Evolutionary conservation across 2,113 vertebrate species (phyloP).

Genomic region (Calyptomena viridis): DNA sequence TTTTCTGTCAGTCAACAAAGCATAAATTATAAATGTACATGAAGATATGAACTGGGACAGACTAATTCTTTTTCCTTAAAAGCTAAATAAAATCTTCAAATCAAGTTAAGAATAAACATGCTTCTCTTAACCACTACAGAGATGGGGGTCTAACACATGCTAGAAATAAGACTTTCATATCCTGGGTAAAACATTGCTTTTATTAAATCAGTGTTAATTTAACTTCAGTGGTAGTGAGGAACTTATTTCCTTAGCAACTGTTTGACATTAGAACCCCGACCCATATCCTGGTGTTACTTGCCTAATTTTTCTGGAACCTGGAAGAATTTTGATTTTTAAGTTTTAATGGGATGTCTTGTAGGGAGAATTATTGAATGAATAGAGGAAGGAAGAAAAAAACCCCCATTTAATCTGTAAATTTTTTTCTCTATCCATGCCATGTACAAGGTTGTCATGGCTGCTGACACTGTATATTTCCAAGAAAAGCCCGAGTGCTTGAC

Average conservation of each 20-base stretch:
- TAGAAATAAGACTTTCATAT: not conserved
- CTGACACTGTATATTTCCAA: not conserved
- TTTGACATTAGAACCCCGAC: not conserved
- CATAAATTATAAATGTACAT: conserved; percentile 43
- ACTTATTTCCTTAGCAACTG: not conserved
- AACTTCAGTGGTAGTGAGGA: not conserved
- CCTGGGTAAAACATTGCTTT: not conserved
- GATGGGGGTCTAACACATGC: not conserved
- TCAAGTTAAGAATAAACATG: not conserved
- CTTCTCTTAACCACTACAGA: not conserved
- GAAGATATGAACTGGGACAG: not conserved
- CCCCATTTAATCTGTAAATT: not conserved
- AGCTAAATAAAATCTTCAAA: not conserved
- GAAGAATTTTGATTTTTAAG: not conserved
- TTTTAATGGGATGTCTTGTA: not conserved
- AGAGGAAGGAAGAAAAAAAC: not conserved
- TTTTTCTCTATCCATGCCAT: not conserved
- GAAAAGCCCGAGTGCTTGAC: not conserved
- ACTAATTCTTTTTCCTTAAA: not conserved
- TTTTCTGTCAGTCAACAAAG: conserved; percentile 37
- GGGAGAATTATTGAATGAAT: not conserved
- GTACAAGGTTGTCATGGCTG: not conserved
- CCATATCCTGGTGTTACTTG: not conserved
- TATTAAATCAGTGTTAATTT: not conserved
- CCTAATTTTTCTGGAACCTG: not conserved